Evolutionary conservation across 2,113 vertebrate species (phyloP).

Genomic region (Paramormyrops kingsleyae): DNA sequence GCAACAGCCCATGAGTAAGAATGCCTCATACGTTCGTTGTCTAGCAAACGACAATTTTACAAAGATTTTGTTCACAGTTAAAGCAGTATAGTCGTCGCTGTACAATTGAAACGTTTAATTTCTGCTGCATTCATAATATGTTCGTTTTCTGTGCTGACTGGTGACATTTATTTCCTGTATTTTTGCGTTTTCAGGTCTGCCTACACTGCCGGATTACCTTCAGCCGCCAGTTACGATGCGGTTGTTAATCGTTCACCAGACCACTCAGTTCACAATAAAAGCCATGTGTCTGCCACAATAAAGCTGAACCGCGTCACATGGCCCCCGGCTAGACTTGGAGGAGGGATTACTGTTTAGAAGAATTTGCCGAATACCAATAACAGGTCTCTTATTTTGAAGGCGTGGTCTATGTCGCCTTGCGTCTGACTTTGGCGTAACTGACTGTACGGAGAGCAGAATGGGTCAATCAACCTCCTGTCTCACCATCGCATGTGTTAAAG

Average conservation of each 20-base stretch:
- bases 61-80: neutral
- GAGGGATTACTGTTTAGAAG: neutral
- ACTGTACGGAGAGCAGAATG: slow-evolving; percentile 54
- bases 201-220: neutral
- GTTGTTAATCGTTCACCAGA: neutral
- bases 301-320: neutral
- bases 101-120: neutral
- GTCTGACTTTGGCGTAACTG: neutral
- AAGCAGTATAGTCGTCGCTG: neutral
- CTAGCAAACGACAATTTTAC: neutral
- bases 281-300: neutral
- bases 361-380: neutral
- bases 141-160: neutral
- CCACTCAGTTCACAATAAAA: neutral
- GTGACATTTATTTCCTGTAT: neutral
- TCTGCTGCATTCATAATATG: neutral
- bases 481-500: slow-evolving; percentile 26
- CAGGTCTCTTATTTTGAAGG: neutral
- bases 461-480: slow-evolving; percentile 54
- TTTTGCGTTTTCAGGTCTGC: neutral
- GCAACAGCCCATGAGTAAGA: neutral
- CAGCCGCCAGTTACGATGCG: neutral
- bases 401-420: neutral
- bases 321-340: neutral
- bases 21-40: neutral